phyloP scores from a whole-genome alignment of 2,797 vertebrate genomes.

The Rhadinocentrus ornatus region DNA sequence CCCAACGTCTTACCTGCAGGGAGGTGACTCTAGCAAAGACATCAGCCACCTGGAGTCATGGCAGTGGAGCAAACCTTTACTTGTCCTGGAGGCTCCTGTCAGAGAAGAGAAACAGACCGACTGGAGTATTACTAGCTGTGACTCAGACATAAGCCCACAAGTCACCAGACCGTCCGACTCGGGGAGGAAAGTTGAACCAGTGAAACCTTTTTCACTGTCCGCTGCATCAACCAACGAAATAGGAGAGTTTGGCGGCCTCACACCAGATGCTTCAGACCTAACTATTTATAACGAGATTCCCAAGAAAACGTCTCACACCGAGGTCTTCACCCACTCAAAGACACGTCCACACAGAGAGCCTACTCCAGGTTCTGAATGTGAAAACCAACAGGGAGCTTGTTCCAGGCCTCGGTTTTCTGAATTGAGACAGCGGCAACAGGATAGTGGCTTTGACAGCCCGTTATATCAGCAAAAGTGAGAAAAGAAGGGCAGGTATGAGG shows the following conservation, averaged over 20 bases:
- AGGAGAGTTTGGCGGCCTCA: slow-evolving; percentile 54
- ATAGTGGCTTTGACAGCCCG: slow-evolving; percentile 84
- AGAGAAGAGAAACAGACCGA: slow-evolving; percentile 78
- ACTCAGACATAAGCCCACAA: slow-evolving; percentile 35
- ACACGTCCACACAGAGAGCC: slow-evolving; percentile 63
- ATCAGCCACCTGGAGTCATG: slow-evolving; percentile 27
- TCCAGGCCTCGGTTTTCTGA: slow-evolving; percentile 74
- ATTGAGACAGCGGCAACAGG: slow-evolving; percentile 75
- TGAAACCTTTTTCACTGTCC: slow-evolving; percentile 54
- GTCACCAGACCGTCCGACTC: slow-evolving; percentile 36
- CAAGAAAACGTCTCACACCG: slow-evolving; percentile 33
- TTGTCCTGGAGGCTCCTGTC: slow-evolving; percentile 81
- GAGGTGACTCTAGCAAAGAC: slow-evolving; percentile 39
- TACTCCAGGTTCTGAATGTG: slow-evolving; percentile 76
- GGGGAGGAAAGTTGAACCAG: slow-evolving; percentile 50
- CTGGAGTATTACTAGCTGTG: slow-evolving; percentile 76
- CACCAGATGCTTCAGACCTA: slow-evolving; percentile 65
- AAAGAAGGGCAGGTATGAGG: background rate
- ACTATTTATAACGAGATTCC: slow-evolving; percentile 77
- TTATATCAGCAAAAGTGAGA: slow-evolving; percentile 69
- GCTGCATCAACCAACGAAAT: slow-evolving; percentile 22
- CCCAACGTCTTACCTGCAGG: slow-evolving; percentile 68
- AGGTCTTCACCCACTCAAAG: slow-evolving; percentile 19
- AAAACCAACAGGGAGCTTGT: slow-evolving; percentile 21
- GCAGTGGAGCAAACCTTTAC: slow-evolving; percentile 44